Evolutionary conservation across 1,140 invertebrate genomes (phyloP).

Genomic region (Globodera ellingtonae): DNA sequence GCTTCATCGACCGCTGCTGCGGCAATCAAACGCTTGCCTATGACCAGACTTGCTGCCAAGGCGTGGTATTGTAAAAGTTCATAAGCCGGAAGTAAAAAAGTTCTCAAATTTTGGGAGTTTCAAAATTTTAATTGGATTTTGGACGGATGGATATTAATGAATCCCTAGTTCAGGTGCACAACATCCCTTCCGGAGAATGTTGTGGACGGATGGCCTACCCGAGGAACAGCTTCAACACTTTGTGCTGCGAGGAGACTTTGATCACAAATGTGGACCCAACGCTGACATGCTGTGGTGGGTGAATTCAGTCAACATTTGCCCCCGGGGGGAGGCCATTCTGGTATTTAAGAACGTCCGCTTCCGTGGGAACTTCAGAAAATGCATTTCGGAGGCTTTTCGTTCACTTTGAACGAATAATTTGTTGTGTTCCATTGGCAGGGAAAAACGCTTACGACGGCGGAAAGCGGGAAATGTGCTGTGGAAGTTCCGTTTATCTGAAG

Average conservation of each 20-base stretch:
- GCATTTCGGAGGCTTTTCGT: too few species aligned
- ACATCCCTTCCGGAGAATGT: conserved; percentile 54
- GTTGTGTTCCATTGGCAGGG: background rate
- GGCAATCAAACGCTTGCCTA: conserved; percentile 54
- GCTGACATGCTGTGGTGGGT: conserved; percentile 23
- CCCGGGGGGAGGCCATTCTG: too few species aligned
- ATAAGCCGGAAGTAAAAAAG: conserved; percentile 10
- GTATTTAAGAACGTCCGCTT: too few species aligned
- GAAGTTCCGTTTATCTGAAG: conserved; percentile 47
- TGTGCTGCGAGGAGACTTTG: conserved; percentile 50
- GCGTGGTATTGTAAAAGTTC: conserved; percentile 30
- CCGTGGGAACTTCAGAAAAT: too few species aligned
- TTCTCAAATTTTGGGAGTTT: background rate
- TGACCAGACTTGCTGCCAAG: conserved; percentile 57
- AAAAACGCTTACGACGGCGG: conserved; percentile 49
- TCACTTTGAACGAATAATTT: too few species aligned
- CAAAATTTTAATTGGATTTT: background rate
- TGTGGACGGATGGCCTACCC: conserved; percentile 50
- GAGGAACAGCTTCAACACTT: conserved; percentile 51
- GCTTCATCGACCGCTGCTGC: conserved; percentile 49
- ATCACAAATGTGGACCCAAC: conserved; percentile 43
- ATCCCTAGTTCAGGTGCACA: conserved; percentile 46
- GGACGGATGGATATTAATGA: too few species aligned
- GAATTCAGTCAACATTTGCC: too few species aligned
- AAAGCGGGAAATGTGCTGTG: conserved; percentile 48